Percentiles rank a stretch among this genome's conserved stretches.
Evolutionary conservation across 2,797 vertebrate species (phyloP).

Genomic region (Scleropages formosus): DNA sequence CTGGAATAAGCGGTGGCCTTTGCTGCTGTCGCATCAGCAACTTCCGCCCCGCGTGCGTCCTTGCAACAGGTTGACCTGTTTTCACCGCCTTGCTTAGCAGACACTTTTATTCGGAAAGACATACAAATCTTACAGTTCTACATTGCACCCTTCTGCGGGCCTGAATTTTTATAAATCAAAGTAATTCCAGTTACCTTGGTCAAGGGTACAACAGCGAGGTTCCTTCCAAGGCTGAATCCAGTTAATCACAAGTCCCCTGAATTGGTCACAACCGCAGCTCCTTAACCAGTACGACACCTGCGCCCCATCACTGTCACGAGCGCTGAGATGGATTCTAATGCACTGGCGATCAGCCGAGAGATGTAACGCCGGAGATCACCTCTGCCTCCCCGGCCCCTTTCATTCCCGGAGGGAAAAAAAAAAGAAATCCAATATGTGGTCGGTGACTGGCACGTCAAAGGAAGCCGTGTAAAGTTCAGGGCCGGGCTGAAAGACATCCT

Average conservation of each 20-base stretch:
- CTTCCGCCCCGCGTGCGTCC: not conserved
- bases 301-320: not conserved
- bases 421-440: constrained; percentile 25
- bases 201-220: not conserved
- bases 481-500: constrained; percentile 52
- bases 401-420: constrained; percentile 26
- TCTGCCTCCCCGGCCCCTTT: constrained; percentile 28
- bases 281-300: not conserved
- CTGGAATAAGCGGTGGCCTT: not conserved
- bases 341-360: constrained; percentile 32
- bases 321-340: not conserved
- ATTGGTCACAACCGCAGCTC: constrained; percentile 3
- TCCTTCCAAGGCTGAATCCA: not conserved
- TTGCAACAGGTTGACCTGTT: not conserved
- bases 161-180: no score
- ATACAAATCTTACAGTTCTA: no score
- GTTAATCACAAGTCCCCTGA: not conserved
- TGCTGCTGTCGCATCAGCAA: not conserved
- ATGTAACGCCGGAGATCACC: not conserved
- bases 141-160: no score
- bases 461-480: not conserved
- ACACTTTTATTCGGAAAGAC: not conserved
- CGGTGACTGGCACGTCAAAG: constrained; percentile 16
- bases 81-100: not conserved
- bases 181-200: not conserved